Conservation (phyloP, 1,140 invertebrate genomes). For the Bombus turneri region DNA sequence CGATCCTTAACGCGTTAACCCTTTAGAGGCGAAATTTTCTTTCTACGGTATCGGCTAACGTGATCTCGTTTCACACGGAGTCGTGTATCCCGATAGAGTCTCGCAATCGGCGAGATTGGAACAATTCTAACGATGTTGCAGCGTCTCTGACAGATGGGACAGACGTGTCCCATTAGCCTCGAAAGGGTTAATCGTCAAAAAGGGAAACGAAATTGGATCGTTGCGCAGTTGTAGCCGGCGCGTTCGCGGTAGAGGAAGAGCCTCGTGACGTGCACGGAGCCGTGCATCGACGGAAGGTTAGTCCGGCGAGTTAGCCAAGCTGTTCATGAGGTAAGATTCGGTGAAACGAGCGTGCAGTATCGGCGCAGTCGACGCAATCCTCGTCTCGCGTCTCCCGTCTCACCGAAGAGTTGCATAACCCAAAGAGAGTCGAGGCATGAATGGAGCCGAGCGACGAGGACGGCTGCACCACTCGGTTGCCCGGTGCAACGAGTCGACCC, state of each 20-base stretch:
- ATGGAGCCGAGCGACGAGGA: constrained; percentile 70
- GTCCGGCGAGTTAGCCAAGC: constrained; percentile 23
- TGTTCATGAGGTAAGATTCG: constrained; percentile 47
- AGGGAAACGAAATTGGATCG: neutral
- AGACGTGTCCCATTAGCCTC: neutral
- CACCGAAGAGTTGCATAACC: constrained; percentile 66
- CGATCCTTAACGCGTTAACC: no score
- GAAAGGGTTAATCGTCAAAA: neutral
- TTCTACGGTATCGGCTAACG: no score
- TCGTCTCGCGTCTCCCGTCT: constrained; percentile 46
- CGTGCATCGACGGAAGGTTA: constrained; percentile 23
- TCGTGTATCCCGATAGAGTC: neutral
- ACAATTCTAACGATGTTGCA: neutral
- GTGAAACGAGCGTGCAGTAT: constrained; percentile 56
- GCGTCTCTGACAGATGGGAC: no score
- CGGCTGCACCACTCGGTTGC: constrained; percentile 52
- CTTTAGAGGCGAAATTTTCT: no score
- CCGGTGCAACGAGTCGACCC: constrained; percentile 62
- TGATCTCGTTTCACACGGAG: no score
- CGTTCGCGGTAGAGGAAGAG: neutral
- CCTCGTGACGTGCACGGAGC: neutral
- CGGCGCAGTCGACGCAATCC: constrained; percentile 35
- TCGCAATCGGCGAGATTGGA: neutral
- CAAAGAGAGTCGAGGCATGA: constrained; percentile 66
- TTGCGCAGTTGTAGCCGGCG: neutral